phyloP scores from a whole-genome alignment of 1,140 invertebrate species.

The Pogonus chalceus region DNA sequence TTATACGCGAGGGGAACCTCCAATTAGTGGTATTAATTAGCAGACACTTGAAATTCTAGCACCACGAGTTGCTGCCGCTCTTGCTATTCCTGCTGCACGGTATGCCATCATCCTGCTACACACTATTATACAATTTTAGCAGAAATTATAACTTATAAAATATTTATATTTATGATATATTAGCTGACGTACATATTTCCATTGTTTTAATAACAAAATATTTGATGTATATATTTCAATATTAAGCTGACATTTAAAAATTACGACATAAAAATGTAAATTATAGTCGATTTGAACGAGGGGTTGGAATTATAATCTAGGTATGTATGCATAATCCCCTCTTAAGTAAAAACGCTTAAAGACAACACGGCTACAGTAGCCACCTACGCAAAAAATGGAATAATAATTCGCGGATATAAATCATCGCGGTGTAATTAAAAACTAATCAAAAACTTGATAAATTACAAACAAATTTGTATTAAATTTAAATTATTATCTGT shows the following conservation, averaged over 20 bases:
- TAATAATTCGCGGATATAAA: conserved; percentile 1
- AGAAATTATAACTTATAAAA: too few species aligned
- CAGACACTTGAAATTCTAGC: conserved; percentile 31
- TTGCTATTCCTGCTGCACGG: too few species aligned
- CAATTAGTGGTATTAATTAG: conserved; percentile 35
- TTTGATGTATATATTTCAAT: too few species aligned
- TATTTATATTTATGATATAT: too few species aligned
- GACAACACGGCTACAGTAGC: too few species aligned
- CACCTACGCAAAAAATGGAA: neutral
- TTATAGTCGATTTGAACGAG: neutral
- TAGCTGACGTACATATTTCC: too few species aligned
- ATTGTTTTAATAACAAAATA: too few species aligned
- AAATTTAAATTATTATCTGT: neutral
- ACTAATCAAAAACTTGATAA: conserved; percentile 2
- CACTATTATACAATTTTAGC: too few species aligned
- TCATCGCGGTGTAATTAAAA: conserved; percentile 6
- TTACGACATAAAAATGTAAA: conserved; percentile 2
- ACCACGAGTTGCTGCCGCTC: conserved; percentile 17
- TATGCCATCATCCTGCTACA: too few species aligned
- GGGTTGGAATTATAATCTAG: neutral
- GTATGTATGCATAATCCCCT: neutral
- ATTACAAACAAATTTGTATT: conserved; percentile 1
- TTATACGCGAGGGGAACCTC: conserved; percentile 28
- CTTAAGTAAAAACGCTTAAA: neutral
- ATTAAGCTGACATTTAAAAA: too few species aligned